A percentile compares a stretch with the other conserved stretches of the same genome.
Conservation (phyloP, 1,140 invertebrate genomes). For the Neodiprion virginianus region DNA sequence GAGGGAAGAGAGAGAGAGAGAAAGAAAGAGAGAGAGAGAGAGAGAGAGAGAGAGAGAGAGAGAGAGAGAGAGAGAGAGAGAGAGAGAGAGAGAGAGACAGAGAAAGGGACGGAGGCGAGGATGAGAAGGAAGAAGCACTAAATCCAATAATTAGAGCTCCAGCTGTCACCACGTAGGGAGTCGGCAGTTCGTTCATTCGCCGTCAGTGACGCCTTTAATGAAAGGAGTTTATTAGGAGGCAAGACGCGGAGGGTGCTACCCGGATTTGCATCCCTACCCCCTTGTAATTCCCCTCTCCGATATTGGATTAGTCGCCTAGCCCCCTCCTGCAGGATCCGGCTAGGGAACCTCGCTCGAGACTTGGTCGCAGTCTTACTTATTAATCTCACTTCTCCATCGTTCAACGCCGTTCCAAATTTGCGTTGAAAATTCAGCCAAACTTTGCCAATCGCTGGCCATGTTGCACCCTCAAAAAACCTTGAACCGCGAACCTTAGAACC, state of each 20-base stretch:
- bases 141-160: conserved; percentile 35
- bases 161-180: conserved; percentile 30
- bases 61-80: conserved; percentile 17
- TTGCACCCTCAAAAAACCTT: background rate
- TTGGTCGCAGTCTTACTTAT: conserved; percentile 4
- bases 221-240: conserved; percentile 35
- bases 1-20: conserved; percentile 9
- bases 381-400: background rate
- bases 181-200: conserved; percentile 29
- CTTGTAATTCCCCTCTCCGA: conserved; percentile 45
- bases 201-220: conserved; percentile 29
- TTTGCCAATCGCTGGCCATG: background rate
- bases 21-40: too few species aligned
- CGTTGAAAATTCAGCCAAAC: background rate
- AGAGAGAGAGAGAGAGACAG: conserved; percentile 21
- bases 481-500: too few species aligned
- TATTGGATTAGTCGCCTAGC: conserved; percentile 45
- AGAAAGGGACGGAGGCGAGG: conserved; percentile 8
- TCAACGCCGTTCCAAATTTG: background rate
- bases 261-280: conserved; percentile 44
- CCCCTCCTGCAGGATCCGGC: conserved; percentile 27
- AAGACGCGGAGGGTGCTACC: conserved; percentile 19
- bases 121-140: conserved; percentile 25
- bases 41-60: conserved; percentile 22
- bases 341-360: background rate